Evolutionary conservation across 1,140 invertebrate genomes (phyloP).

Genomic region (Pseudomyrmex dendroicus): DNA sequence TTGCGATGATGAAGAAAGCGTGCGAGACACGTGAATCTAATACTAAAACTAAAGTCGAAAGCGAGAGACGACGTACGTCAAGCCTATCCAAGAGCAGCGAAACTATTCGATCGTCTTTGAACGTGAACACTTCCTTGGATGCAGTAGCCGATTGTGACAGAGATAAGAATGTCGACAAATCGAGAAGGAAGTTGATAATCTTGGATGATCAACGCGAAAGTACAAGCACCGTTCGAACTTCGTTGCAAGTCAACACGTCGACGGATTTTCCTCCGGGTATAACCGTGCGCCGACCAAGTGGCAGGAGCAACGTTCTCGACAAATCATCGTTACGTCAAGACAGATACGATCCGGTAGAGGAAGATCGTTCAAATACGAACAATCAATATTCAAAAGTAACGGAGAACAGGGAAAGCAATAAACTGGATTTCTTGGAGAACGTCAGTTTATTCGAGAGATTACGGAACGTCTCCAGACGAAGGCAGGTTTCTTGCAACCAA

Average conservation of each 20-base stretch:
- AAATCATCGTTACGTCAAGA: background rate
- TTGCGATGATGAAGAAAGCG: background rate
- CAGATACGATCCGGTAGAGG: background rate
- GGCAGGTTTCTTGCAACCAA: background rate
- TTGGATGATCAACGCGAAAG: constrained; percentile 38
- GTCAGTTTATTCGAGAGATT: constrained; percentile 52
- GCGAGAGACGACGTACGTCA: background rate
- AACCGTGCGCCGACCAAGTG: background rate
- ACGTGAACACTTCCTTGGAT: constrained; percentile 77
- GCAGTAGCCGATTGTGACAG: background rate
- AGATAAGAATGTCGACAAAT: background rate
- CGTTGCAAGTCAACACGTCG: constrained; percentile 78
- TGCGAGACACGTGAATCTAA: background rate
- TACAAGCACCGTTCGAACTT: constrained; percentile 63
- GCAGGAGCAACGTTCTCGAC: constrained; percentile 9
- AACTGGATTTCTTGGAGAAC: constrained; percentile 20
- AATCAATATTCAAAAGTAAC: background rate
- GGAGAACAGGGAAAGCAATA: constrained; percentile 4
- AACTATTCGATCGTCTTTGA: constrained; percentile 69
- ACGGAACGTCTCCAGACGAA: constrained; percentile 19
- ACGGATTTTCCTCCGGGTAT: constrained; percentile 59
- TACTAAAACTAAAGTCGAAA: background rate
- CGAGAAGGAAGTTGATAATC: background rate
- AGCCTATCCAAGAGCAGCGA: constrained; percentile 1
- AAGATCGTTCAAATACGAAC: background rate